Base-by-base conservation (phyloP, 2,797 vertebrate genomes). In the Esox masquinongy region DNA sequence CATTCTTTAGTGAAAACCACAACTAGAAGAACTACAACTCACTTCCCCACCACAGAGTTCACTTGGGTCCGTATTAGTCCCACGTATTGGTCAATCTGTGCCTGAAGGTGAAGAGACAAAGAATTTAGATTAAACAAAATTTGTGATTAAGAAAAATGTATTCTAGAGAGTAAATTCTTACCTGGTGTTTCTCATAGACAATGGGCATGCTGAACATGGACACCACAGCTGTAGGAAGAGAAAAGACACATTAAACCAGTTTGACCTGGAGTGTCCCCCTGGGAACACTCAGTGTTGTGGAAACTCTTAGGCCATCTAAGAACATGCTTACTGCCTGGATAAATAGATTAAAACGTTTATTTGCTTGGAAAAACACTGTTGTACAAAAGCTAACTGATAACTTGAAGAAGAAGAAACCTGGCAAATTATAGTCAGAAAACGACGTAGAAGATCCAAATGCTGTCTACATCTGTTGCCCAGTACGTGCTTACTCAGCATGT, bases 151-250 rank as follows among this genome's bases (percentile, higher is more conserved):
- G 22, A 50, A 3, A 64, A 72, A 29, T 22, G 15, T 0, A 5
- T 51, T 34, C 5, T 9, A 19, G 49, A 36, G 36, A n/a, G 34
- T 61, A 22, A 63, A 68, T 68, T 74, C 92, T 76, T 94, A 99
- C 98, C 97, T 99, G 97, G 88, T 99, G 97, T 90, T 98, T 99
- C 92, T 99, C 96, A 74, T 99, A 99, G 89, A 99, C 96, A 87
- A 98, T 95, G 0, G 98, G 98, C 91, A 99, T 94, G 83, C 96
- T 96, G 94, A 99, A 99, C 97, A 99, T 97, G 79, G 96, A 98
- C 82, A 99, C 95, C 92, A 99, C 97, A 86, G 94, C 98, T 99
- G 85, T 14, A 85, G 77, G 67, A 72, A 80, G 83, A 85, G 76
- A 84, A 67, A 73, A 79, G 88, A 70, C 81, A 71, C 70, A 72